Evolutionary conservation across 1,140 invertebrate genomes (phyloP).

Genomic region (Whitmania pigra): DNA sequence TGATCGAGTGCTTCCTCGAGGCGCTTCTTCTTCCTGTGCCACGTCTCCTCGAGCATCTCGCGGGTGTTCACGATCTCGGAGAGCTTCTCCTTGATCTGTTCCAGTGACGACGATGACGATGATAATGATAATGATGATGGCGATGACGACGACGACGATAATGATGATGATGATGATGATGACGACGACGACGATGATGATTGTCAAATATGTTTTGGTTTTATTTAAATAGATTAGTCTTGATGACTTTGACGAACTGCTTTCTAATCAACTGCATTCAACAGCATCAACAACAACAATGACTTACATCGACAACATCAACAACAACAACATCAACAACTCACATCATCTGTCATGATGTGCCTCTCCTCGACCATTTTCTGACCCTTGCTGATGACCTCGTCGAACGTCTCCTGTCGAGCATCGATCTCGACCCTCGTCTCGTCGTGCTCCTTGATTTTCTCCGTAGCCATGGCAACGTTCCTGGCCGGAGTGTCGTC

Average conservation of each 20-base stretch:
- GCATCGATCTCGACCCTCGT: constrained; percentile 88
- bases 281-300: neutral
- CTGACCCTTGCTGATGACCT: constrained; percentile 63
- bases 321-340: constrained; percentile 25
- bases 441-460: constrained; percentile 71
- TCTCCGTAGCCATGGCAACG: constrained; percentile 71
- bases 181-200: too few species aligned
- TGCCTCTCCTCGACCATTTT: constrained; percentile 66
- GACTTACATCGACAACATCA: neutral
- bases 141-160: neutral
- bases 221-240: too few species aligned
- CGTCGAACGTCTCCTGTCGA: constrained; percentile 68
- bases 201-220: neutral
- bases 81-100: constrained; percentile 86
- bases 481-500: constrained; percentile 70
- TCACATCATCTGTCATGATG: constrained; percentile 57
- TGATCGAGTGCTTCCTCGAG: constrained; percentile 86
- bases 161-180: neutral
- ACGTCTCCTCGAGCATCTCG: constrained; percentile 92
- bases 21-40: constrained; percentile 80
- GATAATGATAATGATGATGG: neutral
- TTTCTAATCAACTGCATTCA: neutral
- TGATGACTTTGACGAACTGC: too few species aligned
- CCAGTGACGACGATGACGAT: neutral
- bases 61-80: constrained; percentile 76